Percentiles rank a stretch among this genome's conserved stretches.
phyloP scores from a whole-genome alignment of 2,888 invertebrate genomes.

The Drosophila kokeensis region DNA sequence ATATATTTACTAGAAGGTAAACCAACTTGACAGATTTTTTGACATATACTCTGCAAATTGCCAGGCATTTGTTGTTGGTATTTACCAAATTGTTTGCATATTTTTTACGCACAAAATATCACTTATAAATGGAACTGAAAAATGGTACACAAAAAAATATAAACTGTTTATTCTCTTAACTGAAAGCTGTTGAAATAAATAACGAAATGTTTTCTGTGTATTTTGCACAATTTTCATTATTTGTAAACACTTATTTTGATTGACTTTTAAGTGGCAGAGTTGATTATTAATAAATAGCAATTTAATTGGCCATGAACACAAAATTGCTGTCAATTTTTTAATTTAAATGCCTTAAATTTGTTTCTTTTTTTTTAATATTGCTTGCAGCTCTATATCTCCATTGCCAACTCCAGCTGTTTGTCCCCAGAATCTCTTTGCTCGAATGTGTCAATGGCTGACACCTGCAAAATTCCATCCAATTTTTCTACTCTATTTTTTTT shows the following conservation, averaged over 20 bases:
- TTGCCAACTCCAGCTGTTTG: slow-evolving; percentile 1
- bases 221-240: not conserved
- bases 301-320: not conserved
- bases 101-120: not conserved
- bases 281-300: not conserved
- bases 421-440: slow-evolving; percentile 18
- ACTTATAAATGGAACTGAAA: not conserved
- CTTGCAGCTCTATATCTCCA: slow-evolving; percentile 11
- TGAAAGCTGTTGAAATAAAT: not conserved
- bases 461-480: slow-evolving; percentile 33
- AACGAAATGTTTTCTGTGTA: not conserved
- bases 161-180: not conserved
- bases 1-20: not conserved
- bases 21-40: not conserved
- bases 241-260: not conserved
- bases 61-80: not conserved
- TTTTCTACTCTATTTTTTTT: not conserved
- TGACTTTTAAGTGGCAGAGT: not conserved
- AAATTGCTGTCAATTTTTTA: not conserved
- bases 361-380: not conserved
- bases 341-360: not conserved
- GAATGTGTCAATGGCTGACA: slow-evolving; percentile 56
- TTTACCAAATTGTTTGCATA: not conserved
- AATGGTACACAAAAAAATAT: not conserved
- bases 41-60: not conserved